These are phyloP conservation scores for Machimus rusticus DNA, from an alignment of 2,888 invertebrate genomes.

Conservation along the genomic window DNA sequence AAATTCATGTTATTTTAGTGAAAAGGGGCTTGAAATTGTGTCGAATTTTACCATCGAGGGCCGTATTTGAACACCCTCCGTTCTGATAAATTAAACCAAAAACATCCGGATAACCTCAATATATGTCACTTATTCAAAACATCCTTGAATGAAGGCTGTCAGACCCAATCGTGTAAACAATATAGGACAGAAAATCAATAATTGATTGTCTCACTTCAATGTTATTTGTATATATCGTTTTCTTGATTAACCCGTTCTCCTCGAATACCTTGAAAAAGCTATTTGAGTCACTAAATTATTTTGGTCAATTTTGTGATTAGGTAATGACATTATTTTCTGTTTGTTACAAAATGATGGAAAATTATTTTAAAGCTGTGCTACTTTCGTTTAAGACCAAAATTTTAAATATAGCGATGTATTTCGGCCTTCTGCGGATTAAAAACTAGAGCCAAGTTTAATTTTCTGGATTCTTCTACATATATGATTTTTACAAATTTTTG, in stretches of 20 bases:
- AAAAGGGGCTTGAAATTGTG: background rate
- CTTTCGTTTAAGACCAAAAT: too few relatives aligned
- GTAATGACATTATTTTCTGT: background rate
- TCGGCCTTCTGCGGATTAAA: too few relatives aligned
- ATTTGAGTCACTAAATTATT: background rate
- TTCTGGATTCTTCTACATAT: too few relatives aligned
- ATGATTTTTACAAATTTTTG: too few relatives aligned
- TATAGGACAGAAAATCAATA: slow-evolving; percentile 3
- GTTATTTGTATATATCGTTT: slow-evolving; percentile 5
- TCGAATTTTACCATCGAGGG: background rate
- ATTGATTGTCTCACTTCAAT: background rate
- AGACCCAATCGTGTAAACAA: slow-evolving; percentile 3
- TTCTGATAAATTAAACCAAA: slow-evolving; percentile 17
- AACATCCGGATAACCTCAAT: slow-evolving; percentile 21
- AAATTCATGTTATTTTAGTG: background rate
- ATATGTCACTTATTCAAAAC: slow-evolving; percentile 8
- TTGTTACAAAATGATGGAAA: background rate
- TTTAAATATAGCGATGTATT: too few relatives aligned
- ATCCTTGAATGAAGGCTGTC: slow-evolving; percentile 27
- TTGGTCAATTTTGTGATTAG: background rate
- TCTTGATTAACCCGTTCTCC: background rate
- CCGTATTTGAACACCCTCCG: background rate
- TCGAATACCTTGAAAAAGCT: background rate
- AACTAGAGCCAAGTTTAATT: too few relatives aligned
- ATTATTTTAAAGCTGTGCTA: background rate